Percentiles rank a stretch among this genome's conserved stretches.
Conservation (phyloP, 2,113 vertebrate species). For the Notechis scutatus region DNA sequence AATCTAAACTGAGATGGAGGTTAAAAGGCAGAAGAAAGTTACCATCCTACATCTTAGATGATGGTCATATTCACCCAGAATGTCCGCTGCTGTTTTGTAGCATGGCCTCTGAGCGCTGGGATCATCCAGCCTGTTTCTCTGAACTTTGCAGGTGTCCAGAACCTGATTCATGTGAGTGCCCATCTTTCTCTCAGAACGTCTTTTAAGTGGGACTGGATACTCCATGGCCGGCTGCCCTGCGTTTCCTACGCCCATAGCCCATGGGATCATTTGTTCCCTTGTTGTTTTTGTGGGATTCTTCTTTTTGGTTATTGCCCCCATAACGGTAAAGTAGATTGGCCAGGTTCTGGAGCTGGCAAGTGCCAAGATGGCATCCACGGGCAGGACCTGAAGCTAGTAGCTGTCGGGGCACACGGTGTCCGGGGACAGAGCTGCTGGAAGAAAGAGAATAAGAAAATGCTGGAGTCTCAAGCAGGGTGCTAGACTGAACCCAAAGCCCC, state of each 20-base stretch:
- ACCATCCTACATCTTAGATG: neutral
- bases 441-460: neutral
- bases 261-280: conserved; percentile 18
- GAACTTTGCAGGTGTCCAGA: neutral
- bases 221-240: neutral
- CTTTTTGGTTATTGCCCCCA: conserved; percentile 9
- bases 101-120: neutral
- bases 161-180: neutral
- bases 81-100: neutral
- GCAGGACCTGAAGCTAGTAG: neutral
- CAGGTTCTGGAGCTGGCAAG: conserved; percentile 35
- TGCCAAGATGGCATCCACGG: conserved; percentile 32
- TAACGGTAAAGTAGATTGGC: conserved; percentile 20
- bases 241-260: conserved; percentile 26
- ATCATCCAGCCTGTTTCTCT: neutral
- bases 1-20: neutral
- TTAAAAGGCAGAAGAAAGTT: neutral
- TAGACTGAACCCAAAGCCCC: no score
- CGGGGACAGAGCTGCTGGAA: neutral
- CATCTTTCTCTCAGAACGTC: neutral
- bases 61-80: neutral
- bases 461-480: neutral
- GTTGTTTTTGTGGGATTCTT: conserved; percentile 13
- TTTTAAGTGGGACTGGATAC: neutral
- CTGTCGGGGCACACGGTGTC: neutral